Evolutionary conservation across 2,888 invertebrate species (phyloP), one percentile per base, ranked within the genome.

Genomic region (Caenorhabditis wallacei): DNA sequence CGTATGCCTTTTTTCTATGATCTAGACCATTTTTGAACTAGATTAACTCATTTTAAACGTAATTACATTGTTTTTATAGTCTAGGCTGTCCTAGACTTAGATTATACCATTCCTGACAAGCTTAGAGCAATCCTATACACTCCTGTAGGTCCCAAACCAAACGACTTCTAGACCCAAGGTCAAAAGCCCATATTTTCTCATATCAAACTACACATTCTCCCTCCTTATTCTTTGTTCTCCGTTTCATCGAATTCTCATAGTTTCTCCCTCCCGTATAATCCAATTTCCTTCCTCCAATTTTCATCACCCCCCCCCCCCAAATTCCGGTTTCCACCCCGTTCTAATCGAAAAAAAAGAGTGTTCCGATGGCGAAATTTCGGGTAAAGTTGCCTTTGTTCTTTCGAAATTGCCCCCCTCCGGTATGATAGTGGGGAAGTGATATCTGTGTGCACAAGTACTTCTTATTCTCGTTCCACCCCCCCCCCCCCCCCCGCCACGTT

Each of bases 231-330:
- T 20, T 46, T 10, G 5, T 51, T 51, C 51, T 20, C 59, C 13
- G n/a, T 35, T 35, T 11, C n/a, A n/a, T n/a, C n/a, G n/a, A n/a
- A n/a, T n/a, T n/a, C n/a, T n/a, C n/a, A n/a, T n/a, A n/a, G n/a
- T n/a, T n/a, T n/a, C n/a, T n/a, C n/a, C n/a, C n/a, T 40, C 16
- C 40, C 8, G 37, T 37, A 56, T 46, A 56, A 70, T 57, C 35
- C 70, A 70, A 57, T 70, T 70, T 57, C 46, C n/a, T n/a, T n/a
- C n/a, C n/a, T n/a, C 22, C 26, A 72, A 35, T 71, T 13, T 18
- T 48, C 37, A 30, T 24, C 20, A 35, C 70, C 48, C 24, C 22
- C 16, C 48, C 48, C 4, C 22, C 35, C 37, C 40, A 43, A 40
- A 26, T 43, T 63, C 51, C 64, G 48, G 64, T 64, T 64, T 35